These are phyloP conservation scores for Xestoiulus laeticollis DNA, from an alignment of 2,888 invertebrate genomes.

Conservation along the genomic window DNA sequence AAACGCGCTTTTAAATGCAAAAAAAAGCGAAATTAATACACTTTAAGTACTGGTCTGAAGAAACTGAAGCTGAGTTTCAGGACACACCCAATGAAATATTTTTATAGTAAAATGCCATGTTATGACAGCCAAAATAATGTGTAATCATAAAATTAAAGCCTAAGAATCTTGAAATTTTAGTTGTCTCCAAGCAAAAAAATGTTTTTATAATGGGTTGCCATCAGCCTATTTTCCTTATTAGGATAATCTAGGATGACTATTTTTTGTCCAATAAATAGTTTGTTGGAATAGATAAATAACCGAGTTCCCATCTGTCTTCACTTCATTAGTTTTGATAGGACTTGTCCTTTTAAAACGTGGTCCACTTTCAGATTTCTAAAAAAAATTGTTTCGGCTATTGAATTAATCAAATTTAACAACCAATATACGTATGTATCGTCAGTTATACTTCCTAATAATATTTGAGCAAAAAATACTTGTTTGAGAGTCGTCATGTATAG, in stretches of 20 bases:
- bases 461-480: too few species aligned
- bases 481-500: not conserved
- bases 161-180: not conserved
- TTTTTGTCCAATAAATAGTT: conserved; percentile 13
- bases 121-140: conserved; percentile 36
- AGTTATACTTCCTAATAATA: too few species aligned
- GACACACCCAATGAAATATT: conserved; percentile 1
- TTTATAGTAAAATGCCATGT: conserved; percentile 4
- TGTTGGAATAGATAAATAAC: conserved; percentile 24
- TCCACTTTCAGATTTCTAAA: not conserved
- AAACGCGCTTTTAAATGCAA: not conserved
- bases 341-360: not conserved
- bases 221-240: conserved; percentile 38
- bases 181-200: not conserved
- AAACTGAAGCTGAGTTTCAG: not conserved
- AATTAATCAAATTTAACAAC: not conserved
- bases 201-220: not conserved
- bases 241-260: conserved; percentile 27
- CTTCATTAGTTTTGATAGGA: not conserved
- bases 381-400: not conserved
- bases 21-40: conserved; percentile 20
- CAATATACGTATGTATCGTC: not conserved
- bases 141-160: conserved; percentile 32
- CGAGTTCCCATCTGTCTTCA: not conserved
- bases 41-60: not conserved